These are phyloP conservation scores for Tetrapedia diversipes DNA, from an alignment of 2,888 invertebrate species.

Conservation along the genomic window DNA sequence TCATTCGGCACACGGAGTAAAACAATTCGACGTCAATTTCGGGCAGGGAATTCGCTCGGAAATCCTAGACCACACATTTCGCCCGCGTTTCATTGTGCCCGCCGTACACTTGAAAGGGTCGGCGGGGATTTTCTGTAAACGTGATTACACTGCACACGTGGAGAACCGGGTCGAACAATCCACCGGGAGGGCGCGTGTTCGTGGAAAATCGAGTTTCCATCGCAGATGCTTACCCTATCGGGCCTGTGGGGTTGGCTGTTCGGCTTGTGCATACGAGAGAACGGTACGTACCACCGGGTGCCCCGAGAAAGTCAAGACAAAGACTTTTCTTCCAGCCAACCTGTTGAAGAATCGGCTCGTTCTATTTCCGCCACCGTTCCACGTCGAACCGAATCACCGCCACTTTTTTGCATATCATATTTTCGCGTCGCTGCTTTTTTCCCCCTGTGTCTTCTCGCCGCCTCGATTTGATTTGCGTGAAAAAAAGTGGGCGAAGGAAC, in stretches of 20 bases:
- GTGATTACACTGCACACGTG: constrained; percentile 65
- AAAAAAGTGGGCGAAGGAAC: not conserved
- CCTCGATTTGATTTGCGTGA: not conserved
- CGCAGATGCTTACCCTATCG: constrained; percentile 71
- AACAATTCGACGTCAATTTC: constrained; percentile 55
- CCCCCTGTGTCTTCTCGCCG: not conserved
- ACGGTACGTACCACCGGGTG: constrained; percentile 29
- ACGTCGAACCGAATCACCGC: constrained; percentile 31
- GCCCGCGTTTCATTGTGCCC: constrained; percentile 21
- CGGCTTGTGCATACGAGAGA: constrained; percentile 63
- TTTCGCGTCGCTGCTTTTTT: not conserved
- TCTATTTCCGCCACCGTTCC: constrained; percentile 35
- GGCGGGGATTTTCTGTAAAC: constrained; percentile 68
- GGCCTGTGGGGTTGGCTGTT: constrained; percentile 55
- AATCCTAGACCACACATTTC: constrained; percentile 50
- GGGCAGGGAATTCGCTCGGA: constrained; percentile 33
- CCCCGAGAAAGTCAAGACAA: constrained; percentile 67
- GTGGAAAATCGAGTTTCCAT: constrained; percentile 75
- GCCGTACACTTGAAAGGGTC: constrained; percentile 63
- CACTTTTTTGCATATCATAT: not conserved
- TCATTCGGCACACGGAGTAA: constrained; percentile 35
- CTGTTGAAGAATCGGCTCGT: constrained; percentile 70
- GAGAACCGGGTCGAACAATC: constrained; percentile 66
- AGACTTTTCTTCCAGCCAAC: constrained; percentile 73
- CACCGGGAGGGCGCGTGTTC: constrained; percentile 67